Evolutionary conservation across 2,888 invertebrate species (phyloP).

Genomic region (Ctena decussata): DNA sequence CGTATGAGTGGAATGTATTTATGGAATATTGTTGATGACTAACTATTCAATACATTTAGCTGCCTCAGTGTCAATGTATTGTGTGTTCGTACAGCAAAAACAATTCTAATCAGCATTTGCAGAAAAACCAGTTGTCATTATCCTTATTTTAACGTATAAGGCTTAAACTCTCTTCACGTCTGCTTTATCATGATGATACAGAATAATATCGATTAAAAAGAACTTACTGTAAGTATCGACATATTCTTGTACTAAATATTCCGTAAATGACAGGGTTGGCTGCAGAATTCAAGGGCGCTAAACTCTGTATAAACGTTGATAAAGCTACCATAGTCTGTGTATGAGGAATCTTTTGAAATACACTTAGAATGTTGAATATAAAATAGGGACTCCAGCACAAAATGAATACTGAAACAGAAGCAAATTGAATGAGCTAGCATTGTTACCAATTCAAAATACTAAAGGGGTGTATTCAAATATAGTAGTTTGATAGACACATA

Average conservation of each 20-base stretch:
- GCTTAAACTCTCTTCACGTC: no score
- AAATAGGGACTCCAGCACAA: slow-evolving; percentile 98
- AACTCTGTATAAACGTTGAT: slow-evolving; percentile 96
- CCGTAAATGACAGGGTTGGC: slow-evolving; percentile 98
- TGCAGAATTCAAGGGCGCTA: slow-evolving; percentile 96
- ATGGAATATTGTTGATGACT: no score
- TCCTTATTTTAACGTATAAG: not conserved
- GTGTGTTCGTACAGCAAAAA: no score
- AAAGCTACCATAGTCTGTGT: slow-evolving; percentile 94
- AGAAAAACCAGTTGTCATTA: not conserved
- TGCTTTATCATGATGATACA: no score
- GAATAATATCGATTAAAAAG: not conserved
- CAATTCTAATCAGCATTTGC: no score
- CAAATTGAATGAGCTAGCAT: no score
- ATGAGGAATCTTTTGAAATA: slow-evolving; percentile 90
- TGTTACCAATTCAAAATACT: no score
- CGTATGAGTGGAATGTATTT: no score
- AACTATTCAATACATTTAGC: no score
- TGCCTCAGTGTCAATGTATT: no score
- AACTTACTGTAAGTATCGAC: slow-evolving; percentile 93
- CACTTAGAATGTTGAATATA: slow-evolving; percentile 96
- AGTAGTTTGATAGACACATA: no score
- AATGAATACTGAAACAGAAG: slow-evolving; percentile 95
- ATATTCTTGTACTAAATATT: slow-evolving; percentile 96
- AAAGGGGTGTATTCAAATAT: no score